phyloP scores from a whole-genome alignment of 1,140 invertebrate species.

The Vollenhovia emeryi region DNA sequence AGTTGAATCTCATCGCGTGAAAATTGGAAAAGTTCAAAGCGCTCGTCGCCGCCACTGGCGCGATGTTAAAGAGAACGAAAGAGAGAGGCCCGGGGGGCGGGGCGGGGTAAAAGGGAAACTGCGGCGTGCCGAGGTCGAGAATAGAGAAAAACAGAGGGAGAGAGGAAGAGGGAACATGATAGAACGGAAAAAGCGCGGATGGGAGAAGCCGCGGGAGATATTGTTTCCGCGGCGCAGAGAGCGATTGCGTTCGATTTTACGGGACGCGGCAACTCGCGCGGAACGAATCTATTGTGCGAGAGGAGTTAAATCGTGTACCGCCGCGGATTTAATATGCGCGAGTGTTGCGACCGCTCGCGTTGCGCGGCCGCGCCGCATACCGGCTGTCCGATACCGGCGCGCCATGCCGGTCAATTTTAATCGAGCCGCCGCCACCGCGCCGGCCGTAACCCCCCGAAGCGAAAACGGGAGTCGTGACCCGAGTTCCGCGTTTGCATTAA shows the following conservation, averaged over 20 bases:
- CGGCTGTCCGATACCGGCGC: not conserved
- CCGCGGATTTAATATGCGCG: slow-evolving; percentile 63
- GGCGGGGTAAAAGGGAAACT: slow-evolving; percentile 38
- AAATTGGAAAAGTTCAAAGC: slow-evolving; percentile 76
- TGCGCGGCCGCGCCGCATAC: slow-evolving; percentile 3
- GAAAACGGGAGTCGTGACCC: not conserved
- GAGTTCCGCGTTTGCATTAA: slow-evolving; percentile 42
- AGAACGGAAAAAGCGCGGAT: slow-evolving; percentile 7
- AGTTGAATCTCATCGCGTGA: slow-evolving; percentile 68
- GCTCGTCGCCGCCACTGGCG: slow-evolving; percentile 38
- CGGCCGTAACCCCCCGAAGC: not conserved
- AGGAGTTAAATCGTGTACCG: slow-evolving; percentile 61
- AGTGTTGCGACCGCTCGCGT: slow-evolving; percentile 2
- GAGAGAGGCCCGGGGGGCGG: not conserved
- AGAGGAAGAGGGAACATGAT: not conserved
- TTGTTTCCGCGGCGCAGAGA: slow-evolving; percentile 62
- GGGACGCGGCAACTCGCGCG: slow-evolving; percentile 42
- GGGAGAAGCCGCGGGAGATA: slow-evolving; percentile 42
- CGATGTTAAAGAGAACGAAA: slow-evolving; percentile 53
- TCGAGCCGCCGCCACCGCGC: not conserved
- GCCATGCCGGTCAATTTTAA: slow-evolving; percentile 50
- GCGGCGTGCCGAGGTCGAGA: slow-evolving; percentile 15
- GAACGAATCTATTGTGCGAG: slow-evolving; percentile 69
- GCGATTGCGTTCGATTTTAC: slow-evolving; percentile 69
- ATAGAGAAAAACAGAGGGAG: not conserved